Base-by-base conservation (phyloP, 30 jellyfish, hydroid and myxozoan species). In the Pelagia noctiluca region DNA sequence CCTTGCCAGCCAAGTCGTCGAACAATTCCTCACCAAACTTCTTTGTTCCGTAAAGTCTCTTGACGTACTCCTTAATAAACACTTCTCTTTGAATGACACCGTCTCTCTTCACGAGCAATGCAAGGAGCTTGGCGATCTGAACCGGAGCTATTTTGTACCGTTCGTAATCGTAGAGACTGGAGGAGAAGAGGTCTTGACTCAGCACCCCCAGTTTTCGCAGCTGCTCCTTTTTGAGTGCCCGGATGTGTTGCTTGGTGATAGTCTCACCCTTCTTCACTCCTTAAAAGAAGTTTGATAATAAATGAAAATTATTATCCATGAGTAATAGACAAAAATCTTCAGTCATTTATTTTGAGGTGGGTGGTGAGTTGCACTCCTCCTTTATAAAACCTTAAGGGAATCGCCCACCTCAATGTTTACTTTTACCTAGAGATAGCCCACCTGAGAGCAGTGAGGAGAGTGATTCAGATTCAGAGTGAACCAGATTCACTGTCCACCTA, bases 131-230 rank as follows among this genome's bases (percentile, higher is more conserved):
- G 10, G 78, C 86, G 50, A 88, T 38, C 22, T 80, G 82, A 26
- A 34, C 54, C n/a, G 93, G 90, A 0, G 80, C 60, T 4, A 88
- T 76, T 36, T 74, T 50, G 38, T 52, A 79, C 31, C 23, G 65
- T 69, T 88, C 97, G 74, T 88, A 85, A 24, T 88, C 89, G 31
- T 88, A 88, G 35, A 84, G 10, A 26, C 74, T 80, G 10, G 93
- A 76, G 0, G 97, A 28, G 30, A 76, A 78, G 13, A 79, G 0
- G 1, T n/a, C 92, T 11, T 76, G 88, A 33, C 64, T 36, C 81
- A 83, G 71, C 13, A 34, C 79, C 38, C 76, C 85, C 12, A 80
- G 19, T 77, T 84, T 84, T 63, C 97, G 90, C 18, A 88, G 28
- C 26, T 88, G 93, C 47, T 78, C 50, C 75, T 84, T 80, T n/a